Percentiles rank a stretch among this genome's conserved stretches.
Evolutionary conservation across 2,797 vertebrate genomes (phyloP).

Genomic region (Austrolebias charrua): DNA sequence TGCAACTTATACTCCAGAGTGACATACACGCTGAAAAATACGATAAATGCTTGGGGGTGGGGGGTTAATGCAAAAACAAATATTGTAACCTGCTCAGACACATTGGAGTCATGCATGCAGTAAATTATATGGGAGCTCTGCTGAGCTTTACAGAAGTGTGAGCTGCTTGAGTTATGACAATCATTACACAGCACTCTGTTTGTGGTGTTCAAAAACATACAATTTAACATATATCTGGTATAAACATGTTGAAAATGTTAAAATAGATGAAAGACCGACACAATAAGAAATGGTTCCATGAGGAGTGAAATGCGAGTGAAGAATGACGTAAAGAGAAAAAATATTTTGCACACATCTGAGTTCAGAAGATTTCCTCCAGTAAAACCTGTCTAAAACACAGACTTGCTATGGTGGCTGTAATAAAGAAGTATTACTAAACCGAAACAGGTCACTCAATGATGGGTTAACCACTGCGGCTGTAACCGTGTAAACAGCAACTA

Average conservation of each 20-base stretch:
- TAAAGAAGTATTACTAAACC: slow-evolving; percentile 33
- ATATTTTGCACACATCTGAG: slow-evolving; percentile 19
- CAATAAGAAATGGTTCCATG: slow-evolving; percentile 11
- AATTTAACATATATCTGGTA: neutral
- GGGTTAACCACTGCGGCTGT: slow-evolving; percentile 20
- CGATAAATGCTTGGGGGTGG: neutral
- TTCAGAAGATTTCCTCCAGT: too few species aligned
- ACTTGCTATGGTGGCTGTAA: slow-evolving; percentile 14
- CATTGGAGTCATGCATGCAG: slow-evolving; percentile 55
- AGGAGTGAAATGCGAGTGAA: neutral
- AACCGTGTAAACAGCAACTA: slow-evolving; percentile 25
- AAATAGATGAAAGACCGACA: neutral
- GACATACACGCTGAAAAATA: too few species aligned
- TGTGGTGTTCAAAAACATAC: slow-evolving; percentile 17
- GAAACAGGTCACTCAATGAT: slow-evolving; percentile 17
- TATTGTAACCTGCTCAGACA: slow-evolving; percentile 44
- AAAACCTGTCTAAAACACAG: too few species aligned
- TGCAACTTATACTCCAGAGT: too few species aligned
- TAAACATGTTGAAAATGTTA: slow-evolving; percentile 6
- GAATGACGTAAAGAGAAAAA: slow-evolving; percentile 1
- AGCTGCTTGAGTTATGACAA: slow-evolving; percentile 16
- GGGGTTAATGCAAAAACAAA: slow-evolving; percentile 1
- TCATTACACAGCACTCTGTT: slow-evolving; percentile 38
- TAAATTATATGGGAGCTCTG: slow-evolving; percentile 66
- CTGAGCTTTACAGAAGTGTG: slow-evolving; percentile 55